phyloP scores from a whole-genome alignment of 2,797 vertebrate species.

The Danio albolineatus region DNA sequence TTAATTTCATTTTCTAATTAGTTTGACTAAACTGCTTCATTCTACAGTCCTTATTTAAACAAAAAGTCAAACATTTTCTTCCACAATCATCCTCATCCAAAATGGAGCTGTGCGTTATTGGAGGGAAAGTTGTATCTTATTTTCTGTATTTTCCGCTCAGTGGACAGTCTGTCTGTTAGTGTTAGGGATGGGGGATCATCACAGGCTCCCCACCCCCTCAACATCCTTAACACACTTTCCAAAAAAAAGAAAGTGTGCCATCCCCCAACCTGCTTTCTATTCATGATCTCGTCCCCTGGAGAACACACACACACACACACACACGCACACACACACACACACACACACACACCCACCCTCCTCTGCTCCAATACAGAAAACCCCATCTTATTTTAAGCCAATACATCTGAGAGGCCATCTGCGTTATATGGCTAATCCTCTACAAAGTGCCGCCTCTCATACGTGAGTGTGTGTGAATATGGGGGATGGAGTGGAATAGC shows the following conservation, averaged over 20 bases:
- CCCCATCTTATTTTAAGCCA: slow-evolving; percentile 58
- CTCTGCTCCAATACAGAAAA: slow-evolving; percentile 41
- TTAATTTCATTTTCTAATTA: too few species aligned
- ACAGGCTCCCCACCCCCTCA: slow-evolving; percentile 41
- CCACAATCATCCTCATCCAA: neutral
- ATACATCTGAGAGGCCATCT: slow-evolving; percentile 61
- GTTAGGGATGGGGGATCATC: slow-evolving; percentile 25
- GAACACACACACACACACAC: slow-evolving; percentile 53
- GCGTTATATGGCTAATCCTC: slow-evolving; percentile 58
- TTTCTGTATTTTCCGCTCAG: neutral
- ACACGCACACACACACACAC: slow-evolving; percentile 1
- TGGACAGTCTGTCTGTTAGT: slow-evolving; percentile 1
- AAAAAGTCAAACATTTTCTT: neutral
- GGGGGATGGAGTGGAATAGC: slow-evolving; percentile 35
- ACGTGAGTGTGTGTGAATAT: neutral
- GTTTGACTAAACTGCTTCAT: neutral
- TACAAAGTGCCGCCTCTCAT: slow-evolving; percentile 34
- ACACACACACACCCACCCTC: neutral
- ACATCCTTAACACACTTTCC: slow-evolving; percentile 46
- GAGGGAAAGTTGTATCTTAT: neutral
- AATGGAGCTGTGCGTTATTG: neutral
- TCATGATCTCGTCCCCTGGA: slow-evolving; percentile 55
- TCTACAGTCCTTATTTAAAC: neutral
- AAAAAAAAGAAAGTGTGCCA: slow-evolving; percentile 56
- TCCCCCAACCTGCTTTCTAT: slow-evolving; percentile 61